Percentiles rank a stretch among this genome's conserved stretches.
phyloP scores from a whole-genome alignment of 1,140 invertebrate species.

The Portunus trituberculatus region DNA sequence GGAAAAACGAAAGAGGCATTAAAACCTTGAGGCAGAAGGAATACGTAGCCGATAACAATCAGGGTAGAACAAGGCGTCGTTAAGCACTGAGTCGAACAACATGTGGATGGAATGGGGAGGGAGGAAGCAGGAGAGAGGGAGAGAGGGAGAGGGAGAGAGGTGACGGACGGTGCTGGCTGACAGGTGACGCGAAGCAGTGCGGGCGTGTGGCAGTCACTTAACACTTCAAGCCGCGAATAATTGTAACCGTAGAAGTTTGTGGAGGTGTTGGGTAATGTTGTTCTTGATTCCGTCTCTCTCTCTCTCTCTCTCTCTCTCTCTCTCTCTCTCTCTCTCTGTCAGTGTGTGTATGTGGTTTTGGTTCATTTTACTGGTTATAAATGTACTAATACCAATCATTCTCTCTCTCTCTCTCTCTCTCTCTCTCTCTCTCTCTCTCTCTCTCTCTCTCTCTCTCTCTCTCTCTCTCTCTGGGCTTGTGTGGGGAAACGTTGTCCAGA shows the following conservation, averaged over 20 bases:
- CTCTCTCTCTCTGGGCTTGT: too few species aligned
- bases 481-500: too few species aligned
- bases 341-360: not conserved
- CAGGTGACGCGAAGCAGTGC: constrained; percentile 31
- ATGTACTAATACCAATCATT: too few species aligned
- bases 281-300: not conserved
- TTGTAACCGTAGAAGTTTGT: constrained; percentile 62
- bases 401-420: too few species aligned
- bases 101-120: not conserved
- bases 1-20: not conserved
- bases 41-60: not conserved
- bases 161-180: not conserved
- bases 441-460: too few species aligned
- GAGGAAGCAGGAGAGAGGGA: too few species aligned
- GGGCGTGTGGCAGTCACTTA: constrained; percentile 57
- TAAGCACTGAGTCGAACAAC: not conserved
- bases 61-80: not conserved
- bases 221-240: constrained; percentile 59
- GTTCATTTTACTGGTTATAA: too few species aligned
- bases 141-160: not conserved
- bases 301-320: constrained; percentile 11
- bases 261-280: constrained; percentile 48
- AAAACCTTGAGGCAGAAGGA: not conserved
- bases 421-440: too few species aligned
- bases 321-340: constrained; percentile 53